Base-by-base conservation (phyloP, 2,113 vertebrate species). In the Pseudopipra pipra region DNA sequence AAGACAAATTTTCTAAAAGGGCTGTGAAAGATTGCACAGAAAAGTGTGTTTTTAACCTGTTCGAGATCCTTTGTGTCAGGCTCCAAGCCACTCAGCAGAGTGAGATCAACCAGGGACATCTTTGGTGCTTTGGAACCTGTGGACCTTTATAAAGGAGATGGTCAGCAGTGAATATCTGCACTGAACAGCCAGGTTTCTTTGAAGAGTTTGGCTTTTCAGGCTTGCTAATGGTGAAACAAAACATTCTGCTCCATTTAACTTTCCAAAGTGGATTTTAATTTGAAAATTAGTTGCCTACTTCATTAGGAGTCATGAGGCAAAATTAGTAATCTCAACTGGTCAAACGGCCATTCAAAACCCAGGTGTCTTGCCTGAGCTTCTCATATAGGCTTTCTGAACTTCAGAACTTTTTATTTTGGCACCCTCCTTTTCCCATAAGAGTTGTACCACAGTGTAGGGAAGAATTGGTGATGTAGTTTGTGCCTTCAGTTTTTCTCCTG, bases 31-130 rank as follows among this genome's bases (percentile, higher is more conserved):
- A 21, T 43, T 55, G 8, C 25, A 86, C 7, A 76, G 46, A n/a
- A 63, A 77, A 87, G 5, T 7, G 3, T 62, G 7, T 35, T 90
- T 68, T 68, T 77, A 75, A 98, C 98, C 83, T 98, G 94, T 43
- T 98, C 97, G 0, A 98, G 97, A 11, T 98, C 97, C n/a, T 86
- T 93, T 18, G 87, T 95, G 55, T 98, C 96, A 70, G 97, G 97
- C 41, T 96, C 94, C 59, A 98, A 94, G 17, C 98, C 98, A 66
- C 98, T 98, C 58, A 98, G 89, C 33, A 98, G 97, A 33, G 97
- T 97, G 62, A 98, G 97, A 89, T 98, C 98, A 77, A 98, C 97
- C 71, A 98, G 61, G 25, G 97, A 97, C 98, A 98, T 98, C 70
- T 97, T 98, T 56, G 94, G 96, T 74, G 80, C n/a, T 35, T 59